Conservation (phyloP, 2,113 vertebrate genomes). For the Mionectes macconnelli region DNA sequence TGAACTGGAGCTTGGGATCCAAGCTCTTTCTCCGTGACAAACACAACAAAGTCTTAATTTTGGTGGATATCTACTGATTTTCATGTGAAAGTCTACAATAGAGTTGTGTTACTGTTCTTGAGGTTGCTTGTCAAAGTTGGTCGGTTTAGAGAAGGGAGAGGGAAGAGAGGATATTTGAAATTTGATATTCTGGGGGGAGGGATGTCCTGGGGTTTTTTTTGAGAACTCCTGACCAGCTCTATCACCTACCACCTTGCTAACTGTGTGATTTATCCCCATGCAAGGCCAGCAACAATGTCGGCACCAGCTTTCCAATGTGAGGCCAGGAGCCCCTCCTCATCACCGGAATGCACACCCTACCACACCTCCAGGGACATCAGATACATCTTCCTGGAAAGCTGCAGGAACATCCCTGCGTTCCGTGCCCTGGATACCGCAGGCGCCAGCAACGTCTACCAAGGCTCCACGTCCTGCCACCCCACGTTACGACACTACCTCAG, state of each 20-base stretch:
- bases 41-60: not conserved
- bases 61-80: not conserved
- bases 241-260: not conserved
- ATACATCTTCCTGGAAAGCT: constrained; percentile 32
- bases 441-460: not conserved
- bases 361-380: constrained; percentile 8
- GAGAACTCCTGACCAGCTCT: not conserved
- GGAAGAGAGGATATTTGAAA: not conserved
- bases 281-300: not conserved
- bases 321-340: not conserved
- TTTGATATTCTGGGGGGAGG: rapidly evolving
- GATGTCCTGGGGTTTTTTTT: not conserved
- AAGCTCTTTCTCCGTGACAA: not conserved
- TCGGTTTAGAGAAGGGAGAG: not conserved
- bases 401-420: not conserved
- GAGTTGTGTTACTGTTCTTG: not conserved
- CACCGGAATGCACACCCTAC: rapidly evolving
- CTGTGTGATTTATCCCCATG: rapidly evolving
- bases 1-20: not conserved
- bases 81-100: not conserved
- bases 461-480: not conserved
- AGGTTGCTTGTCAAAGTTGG: not conserved
- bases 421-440: rapidly evolving
- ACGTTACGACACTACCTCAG: not conserved
- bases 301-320: not conserved